A percentile compares a stretch with the other conserved stretches of the same genome.
These are phyloP conservation scores for Nyctibius bracteatus DNA, from an alignment of 2,113 vertebrate species.

Conservation along the genomic window DNA sequence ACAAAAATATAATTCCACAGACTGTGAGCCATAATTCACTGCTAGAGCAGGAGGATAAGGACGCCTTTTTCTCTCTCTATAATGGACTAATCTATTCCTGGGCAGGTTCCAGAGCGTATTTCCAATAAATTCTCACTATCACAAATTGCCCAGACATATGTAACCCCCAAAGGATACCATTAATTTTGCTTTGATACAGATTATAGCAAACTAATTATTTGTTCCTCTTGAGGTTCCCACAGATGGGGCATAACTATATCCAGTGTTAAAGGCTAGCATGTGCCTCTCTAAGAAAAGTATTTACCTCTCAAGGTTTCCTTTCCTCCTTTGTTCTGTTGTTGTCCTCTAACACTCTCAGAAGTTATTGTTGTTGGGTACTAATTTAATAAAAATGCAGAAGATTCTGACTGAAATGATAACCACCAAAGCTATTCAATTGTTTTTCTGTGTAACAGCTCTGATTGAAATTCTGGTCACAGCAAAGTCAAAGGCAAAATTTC, in stretches of 20 bases:
- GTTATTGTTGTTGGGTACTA: slow-evolving; percentile 24
- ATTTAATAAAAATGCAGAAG: slow-evolving; percentile 44
- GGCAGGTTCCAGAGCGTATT: not conserved
- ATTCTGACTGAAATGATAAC: slow-evolving; percentile 44
- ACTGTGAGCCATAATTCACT: rapidly evolving
- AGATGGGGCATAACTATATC: not conserved
- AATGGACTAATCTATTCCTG: slow-evolving; percentile 17
- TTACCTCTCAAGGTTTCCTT: not conserved
- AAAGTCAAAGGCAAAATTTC: not conserved
- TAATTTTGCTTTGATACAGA: slow-evolving; percentile 18
- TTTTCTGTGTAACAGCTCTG: not conserved
- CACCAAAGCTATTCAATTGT: slow-evolving; percentile 3
- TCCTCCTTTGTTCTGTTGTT: not conserved
- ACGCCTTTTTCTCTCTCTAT: not conserved
- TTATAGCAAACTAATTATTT: slow-evolving; percentile 15
- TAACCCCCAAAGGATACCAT: slow-evolving; percentile 2
- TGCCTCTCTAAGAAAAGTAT: not conserved
- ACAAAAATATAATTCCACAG: not conserved
- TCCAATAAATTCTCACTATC: not conserved
- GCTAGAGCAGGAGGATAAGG: not conserved
- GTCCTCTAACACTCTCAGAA: slow-evolving; percentile 16
- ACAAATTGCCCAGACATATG: not conserved
- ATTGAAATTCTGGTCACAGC: slow-evolving; percentile 40
- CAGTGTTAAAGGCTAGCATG: not conserved
- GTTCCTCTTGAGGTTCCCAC: not conserved